These are phyloP conservation scores for Gnatocerus cornutus DNA, from an alignment of 2,888 invertebrate species.

Conservation along the genomic window DNA sequence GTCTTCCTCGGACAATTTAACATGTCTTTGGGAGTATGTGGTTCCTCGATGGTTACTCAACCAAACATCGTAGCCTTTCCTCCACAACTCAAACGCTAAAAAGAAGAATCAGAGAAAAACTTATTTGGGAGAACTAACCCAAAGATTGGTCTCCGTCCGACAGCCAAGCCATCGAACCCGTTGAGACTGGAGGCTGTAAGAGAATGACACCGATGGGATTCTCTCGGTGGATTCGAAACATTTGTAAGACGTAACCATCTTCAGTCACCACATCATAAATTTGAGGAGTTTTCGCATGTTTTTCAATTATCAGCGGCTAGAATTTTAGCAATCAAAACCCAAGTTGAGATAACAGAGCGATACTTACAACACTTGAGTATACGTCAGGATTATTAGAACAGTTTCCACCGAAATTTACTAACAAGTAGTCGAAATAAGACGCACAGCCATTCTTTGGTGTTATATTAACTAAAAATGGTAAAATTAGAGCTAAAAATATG, in stretches of 20 bases:
- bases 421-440: background rate
- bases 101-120: background rate
- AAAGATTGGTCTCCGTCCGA: background rate
- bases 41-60: constrained; percentile 15
- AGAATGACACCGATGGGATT: constrained; percentile 14
- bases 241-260: constrained; percentile 24
- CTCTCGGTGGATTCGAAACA: constrained; percentile 5
- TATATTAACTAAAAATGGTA: background rate
- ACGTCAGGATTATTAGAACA: constrained; percentile 11
- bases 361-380: background rate
- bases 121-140: background rate
- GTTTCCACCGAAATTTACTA: background rate
- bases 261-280: background rate
- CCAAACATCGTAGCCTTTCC: constrained; percentile 21
- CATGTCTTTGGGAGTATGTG: constrained; percentile 12
- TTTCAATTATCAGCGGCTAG: constrained; percentile 8
- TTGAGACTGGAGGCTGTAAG: background rate
- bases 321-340: background rate
- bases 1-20: background rate
- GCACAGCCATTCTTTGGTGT: background rate
- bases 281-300: background rate
- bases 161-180: constrained; percentile 6
- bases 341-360: background rate
- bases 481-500: background rate
- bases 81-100: background rate